phyloP scores from a whole-genome alignment of 2,113 vertebrate genomes.

The Misgurnus mizolepis region DNA sequence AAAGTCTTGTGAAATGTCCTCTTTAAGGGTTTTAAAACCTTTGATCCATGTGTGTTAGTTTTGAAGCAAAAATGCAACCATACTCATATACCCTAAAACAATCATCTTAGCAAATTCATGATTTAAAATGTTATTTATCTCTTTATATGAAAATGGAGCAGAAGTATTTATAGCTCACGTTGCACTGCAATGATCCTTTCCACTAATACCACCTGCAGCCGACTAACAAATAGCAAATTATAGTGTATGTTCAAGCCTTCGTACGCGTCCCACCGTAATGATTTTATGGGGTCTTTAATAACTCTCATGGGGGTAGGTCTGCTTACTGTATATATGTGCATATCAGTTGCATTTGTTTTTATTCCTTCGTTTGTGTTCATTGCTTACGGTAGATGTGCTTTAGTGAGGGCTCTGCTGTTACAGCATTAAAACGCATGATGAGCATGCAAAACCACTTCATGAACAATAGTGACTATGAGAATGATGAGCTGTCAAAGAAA shows the following conservation, averaged over 20 bases:
- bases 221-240: too few relatives aligned
- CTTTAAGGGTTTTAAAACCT: background rate
- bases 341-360: background rate
- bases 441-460: constrained; percentile 6
- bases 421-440: background rate
- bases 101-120: too few relatives aligned
- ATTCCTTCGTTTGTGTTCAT: background rate
- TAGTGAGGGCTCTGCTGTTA: background rate
- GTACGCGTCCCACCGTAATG: too few relatives aligned
- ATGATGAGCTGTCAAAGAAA: background rate
- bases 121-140: too few relatives aligned
- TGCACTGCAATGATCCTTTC: background rate
- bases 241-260: too few relatives aligned
- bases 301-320: too few relatives aligned
- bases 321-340: background rate
- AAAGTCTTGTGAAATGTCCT: too few relatives aligned
- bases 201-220: too few relatives aligned
- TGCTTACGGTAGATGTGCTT: background rate
- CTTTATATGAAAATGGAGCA: too few relatives aligned
- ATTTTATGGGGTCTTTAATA: too few relatives aligned
- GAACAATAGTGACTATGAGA: constrained; percentile 10
- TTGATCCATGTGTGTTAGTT: background rate
- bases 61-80: background rate
- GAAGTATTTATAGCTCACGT: too few relatives aligned
- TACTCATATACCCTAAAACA: too few relatives aligned